Evolutionary conservation across 2,888 invertebrate genomes (phyloP).

Genomic region (Melieria omissa): DNA sequence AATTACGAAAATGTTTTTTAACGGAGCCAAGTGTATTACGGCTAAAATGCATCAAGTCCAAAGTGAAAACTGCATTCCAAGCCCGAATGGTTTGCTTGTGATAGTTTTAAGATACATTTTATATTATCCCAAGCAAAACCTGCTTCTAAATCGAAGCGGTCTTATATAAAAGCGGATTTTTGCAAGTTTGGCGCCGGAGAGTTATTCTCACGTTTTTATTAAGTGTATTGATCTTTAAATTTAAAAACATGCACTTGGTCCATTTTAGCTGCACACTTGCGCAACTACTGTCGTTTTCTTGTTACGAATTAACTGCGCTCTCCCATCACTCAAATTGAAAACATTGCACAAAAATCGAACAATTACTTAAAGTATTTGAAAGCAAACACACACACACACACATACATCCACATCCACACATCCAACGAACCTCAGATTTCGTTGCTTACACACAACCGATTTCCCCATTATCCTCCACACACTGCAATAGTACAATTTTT

Average conservation of each 20-base stretch:
- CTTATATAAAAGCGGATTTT: not conserved
- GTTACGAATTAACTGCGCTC: conserved; percentile 55
- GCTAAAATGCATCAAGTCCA: conserved; percentile 22
- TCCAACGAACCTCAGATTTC: conserved; percentile 36
- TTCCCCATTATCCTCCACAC: conserved; percentile 61
- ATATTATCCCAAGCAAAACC: too few species aligned
- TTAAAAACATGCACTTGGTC: conserved; percentile 42
- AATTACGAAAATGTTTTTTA: conserved; percentile 45
- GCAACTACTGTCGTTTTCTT: conserved; percentile 24
- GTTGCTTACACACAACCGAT: conserved; percentile 33
- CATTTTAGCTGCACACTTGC: conserved; percentile 35
- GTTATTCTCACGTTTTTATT: not conserved
- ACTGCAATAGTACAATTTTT: conserved; percentile 67
- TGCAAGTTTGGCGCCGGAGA: not conserved
- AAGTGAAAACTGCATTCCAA: not conserved
- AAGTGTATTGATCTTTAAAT: too few species aligned
- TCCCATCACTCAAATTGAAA: conserved; percentile 23
- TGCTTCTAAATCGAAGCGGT: too few species aligned
- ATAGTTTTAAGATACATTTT: too few species aligned
- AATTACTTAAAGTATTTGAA: conserved; percentile 61
- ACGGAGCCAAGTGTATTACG: not conserved
- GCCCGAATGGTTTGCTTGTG: not conserved
- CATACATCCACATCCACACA: conserved; percentile 34
- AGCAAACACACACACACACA: conserved; percentile 44
- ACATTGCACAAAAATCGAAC: conserved; percentile 42